Evolutionary conservation across 2,888 invertebrate species (phyloP).

Genomic region (Isoperla grammatica): DNA sequence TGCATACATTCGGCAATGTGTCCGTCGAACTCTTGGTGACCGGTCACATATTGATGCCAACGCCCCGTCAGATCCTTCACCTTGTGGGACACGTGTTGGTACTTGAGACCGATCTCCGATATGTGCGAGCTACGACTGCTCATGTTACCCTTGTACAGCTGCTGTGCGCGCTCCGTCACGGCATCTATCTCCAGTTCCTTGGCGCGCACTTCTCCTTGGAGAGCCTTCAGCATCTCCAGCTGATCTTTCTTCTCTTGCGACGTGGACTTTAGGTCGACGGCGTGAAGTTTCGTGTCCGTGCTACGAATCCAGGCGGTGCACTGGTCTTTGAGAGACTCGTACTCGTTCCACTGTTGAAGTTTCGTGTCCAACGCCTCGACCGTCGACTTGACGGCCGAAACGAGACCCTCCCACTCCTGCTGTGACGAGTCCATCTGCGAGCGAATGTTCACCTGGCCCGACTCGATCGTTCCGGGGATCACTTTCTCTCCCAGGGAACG

Average conservation of each 20-base stretch:
- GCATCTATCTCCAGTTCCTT: conserved; percentile 90
- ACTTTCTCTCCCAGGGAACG: conserved; percentile 83
- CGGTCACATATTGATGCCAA: conserved; percentile 88
- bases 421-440: conserved; percentile 83
- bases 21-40: conserved; percentile 82
- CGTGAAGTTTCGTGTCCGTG: conserved; percentile 80
- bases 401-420: conserved; percentile 82
- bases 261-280: conserved; percentile 78
- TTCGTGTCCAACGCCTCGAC: conserved; percentile 76
- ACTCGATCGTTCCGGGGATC: conserved; percentile 76
- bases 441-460: conserved; percentile 77
- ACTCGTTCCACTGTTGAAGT: conserved; percentile 86
- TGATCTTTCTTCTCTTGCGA: conserved; percentile 79
- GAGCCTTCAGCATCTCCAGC: conserved; percentile 63
- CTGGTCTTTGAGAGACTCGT: conserved; percentile 78
- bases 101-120: conserved; percentile 86
- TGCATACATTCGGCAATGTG: conserved; percentile 71
- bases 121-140: conserved; percentile 74
- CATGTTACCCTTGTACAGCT: conserved; percentile 66
- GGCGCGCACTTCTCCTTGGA: conserved; percentile 84
- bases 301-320: conserved; percentile 83
- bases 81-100: conserved; percentile 83
- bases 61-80: conserved; percentile 85
- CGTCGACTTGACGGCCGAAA: conserved; percentile 68
- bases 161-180: conserved; percentile 85